Percentiles rank a stretch among this genome's conserved stretches.
Conservation (phyloP, 2,888 invertebrate species). For the Theodoxus fluviatilis region DNA sequence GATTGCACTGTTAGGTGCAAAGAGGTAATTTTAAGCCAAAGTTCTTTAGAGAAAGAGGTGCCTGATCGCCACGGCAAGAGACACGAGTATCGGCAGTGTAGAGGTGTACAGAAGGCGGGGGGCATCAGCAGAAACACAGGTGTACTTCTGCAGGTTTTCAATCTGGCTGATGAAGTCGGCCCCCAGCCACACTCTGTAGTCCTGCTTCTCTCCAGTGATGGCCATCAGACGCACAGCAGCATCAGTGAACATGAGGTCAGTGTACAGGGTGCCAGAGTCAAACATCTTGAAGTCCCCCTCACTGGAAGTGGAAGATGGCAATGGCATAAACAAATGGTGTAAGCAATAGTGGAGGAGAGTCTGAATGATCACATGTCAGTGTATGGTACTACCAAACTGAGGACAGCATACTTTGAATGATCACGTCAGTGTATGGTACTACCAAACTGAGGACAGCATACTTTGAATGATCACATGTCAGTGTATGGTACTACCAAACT, state of each 20-base stretch:
- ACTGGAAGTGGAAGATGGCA: conserved; percentile 44
- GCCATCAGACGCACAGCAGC: conserved; percentile 86
- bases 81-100: conserved; percentile 2
- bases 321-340: no score
- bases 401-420: no score
- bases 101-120: conserved; percentile 17
- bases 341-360: background rate
- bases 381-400: no score
- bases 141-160: conserved; percentile 50
- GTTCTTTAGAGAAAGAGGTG: no score
- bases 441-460: no score
- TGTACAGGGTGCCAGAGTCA: conserved; percentile 81
- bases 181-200: conserved; percentile 56
- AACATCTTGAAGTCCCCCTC: conserved; percentile 85
- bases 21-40: no score
- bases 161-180: conserved; percentile 51
- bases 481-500: no score
- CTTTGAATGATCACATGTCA: no score
- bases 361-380: background rate
- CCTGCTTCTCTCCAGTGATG: conserved; percentile 71
- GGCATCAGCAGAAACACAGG: conserved; percentile 46
- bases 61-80: no score
- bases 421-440: no score
- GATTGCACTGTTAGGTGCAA: no score
- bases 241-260: conserved; percentile 95